Conservation (phyloP, 92 coral and sea anemone species). For the Heliopora coerulea region DNA sequence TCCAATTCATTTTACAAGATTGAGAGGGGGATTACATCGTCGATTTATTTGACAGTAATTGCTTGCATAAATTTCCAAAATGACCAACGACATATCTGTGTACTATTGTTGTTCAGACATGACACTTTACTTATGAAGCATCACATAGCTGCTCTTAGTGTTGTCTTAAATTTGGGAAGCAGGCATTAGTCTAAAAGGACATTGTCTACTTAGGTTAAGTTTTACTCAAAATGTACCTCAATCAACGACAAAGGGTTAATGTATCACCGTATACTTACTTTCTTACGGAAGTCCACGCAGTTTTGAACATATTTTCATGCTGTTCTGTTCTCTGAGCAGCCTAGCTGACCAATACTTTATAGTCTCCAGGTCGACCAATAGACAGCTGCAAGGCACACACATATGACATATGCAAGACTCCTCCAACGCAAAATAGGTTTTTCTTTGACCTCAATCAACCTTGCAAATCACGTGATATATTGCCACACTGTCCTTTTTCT, state of each 20-base stretch:
- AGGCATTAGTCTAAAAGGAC: too few species aligned
- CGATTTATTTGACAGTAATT: not conserved
- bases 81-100: not conserved
- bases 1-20: slow-evolving; percentile 19
- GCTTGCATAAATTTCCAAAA: slow-evolving; percentile 12
- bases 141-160: too few species aligned
- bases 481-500: not conserved
- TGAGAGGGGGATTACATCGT: not conserved
- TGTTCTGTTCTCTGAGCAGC: slow-evolving; percentile 2
- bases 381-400: not conserved
- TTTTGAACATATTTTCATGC: not conserved
- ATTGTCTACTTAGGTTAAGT: too few species aligned
- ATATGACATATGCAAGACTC: slow-evolving; percentile 8
- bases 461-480: slow-evolving; percentile 29
- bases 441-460: slow-evolving; percentile 34
- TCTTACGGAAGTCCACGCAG: slow-evolving; percentile 7
- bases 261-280: not conserved
- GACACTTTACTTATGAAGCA: too few species aligned
- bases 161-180: too few species aligned
- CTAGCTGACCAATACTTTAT: not conserved
- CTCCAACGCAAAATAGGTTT: slow-evolving; percentile 35
- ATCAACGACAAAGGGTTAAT: not conserved
- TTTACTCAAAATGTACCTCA: too few species aligned
- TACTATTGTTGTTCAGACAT: not conserved
- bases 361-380: not conserved